phyloP scores from a whole-genome alignment of 2,113 vertebrate genomes.

The Podarcis raffonei region DNA sequence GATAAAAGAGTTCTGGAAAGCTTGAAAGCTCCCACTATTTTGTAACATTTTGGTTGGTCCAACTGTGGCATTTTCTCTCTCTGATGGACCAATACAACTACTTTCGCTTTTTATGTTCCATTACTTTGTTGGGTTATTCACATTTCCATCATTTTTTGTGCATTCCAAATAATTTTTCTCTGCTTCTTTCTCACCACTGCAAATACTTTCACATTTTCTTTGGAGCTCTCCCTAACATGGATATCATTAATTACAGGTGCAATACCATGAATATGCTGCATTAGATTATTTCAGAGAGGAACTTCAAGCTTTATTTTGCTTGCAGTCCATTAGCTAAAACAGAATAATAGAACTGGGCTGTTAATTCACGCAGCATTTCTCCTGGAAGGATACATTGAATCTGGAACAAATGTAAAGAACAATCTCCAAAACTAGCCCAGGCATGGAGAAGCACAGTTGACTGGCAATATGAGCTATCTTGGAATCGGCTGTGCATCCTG shows the following conservation, averaged over 20 bases:
- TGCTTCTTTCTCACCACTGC: not conserved
- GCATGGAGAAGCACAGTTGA: not conserved
- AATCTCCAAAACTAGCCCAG: not conserved
- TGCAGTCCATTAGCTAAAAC: not conserved
- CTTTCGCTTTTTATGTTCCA: too few relatives aligned
- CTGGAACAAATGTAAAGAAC: slow-evolving; percentile 4
- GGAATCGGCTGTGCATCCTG: too few relatives aligned
- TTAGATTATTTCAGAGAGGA: not conserved
- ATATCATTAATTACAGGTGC: not conserved
- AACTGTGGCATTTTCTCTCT: too few relatives aligned
- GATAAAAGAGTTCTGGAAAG: too few relatives aligned
- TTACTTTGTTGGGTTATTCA: not conserved
- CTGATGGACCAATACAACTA: too few relatives aligned
- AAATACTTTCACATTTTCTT: not conserved
- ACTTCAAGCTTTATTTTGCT: not conserved
- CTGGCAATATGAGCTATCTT: not conserved
- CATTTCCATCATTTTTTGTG: not conserved
- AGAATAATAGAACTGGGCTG: not conserved
- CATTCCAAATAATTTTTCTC: not conserved
- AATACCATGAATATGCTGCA: not conserved
- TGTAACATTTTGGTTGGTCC: too few relatives aligned
- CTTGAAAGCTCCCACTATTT: too few relatives aligned
- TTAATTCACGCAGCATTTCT: not conserved
- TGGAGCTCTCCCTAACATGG: not conserved
- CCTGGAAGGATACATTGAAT: slow-evolving; percentile 6